Evolutionary conservation across 2,113 vertebrate species (phyloP).

Genomic region (Entomyzon cyanotis): DNA sequence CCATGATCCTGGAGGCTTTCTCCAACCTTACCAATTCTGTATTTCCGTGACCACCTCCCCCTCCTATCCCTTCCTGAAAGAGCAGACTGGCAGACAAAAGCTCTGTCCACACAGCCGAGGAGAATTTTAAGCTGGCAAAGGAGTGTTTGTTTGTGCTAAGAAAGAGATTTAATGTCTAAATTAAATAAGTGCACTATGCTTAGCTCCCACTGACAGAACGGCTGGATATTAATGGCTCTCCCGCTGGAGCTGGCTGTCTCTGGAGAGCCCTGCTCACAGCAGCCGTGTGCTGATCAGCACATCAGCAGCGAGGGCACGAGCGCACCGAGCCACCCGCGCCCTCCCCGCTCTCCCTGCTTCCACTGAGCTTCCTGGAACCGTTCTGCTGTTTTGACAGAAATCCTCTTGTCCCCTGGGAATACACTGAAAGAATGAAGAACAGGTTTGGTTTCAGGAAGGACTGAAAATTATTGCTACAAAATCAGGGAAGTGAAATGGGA

Average conservation of each 20-base stretch:
- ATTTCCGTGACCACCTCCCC: neutral
- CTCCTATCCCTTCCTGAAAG: neutral
- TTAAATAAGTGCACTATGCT: neutral
- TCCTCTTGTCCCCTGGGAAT: neutral
- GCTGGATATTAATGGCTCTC: neutral
- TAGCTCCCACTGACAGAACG: neutral
- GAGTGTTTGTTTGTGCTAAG: neutral
- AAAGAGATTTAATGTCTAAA: constrained; percentile 12
- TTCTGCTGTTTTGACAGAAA: neutral
- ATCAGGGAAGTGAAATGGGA: neutral
- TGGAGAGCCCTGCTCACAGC: neutral
- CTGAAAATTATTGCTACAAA: neutral
- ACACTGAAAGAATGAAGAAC: neutral
- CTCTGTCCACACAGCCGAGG: neutral
- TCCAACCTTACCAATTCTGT: neutral
- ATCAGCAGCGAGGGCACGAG: neutral
- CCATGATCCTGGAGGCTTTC: neutral
- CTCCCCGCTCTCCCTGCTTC: neutral
- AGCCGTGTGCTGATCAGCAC: neutral
- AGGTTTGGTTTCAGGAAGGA: neutral
- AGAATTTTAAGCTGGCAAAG: neutral
- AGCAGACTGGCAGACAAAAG: neutral
- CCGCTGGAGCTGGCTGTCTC: neutral
- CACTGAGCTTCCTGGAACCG: neutral
- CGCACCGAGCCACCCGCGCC: accelerated